A percentile compares a stretch with the other conserved stretches of the same genome.
These are phyloP conservation scores for Baronia brevicornis DNA, from an alignment of 2,888 invertebrate genomes.

Conservation along the genomic window DNA sequence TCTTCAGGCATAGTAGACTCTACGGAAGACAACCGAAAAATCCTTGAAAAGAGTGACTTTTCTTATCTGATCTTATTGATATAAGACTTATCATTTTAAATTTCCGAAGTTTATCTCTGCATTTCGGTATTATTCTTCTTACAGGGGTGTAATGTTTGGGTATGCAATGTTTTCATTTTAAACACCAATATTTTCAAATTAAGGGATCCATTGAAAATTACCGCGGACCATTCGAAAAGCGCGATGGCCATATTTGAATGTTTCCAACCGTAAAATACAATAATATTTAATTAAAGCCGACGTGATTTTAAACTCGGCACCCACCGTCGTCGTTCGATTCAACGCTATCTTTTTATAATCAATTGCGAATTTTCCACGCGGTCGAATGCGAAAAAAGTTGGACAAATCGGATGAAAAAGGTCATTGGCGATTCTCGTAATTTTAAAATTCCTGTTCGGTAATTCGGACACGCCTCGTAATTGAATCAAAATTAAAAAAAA, in stretches of 20 bases:
- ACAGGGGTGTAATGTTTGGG: too few species aligned
- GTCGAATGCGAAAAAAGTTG: conserved; percentile 33
- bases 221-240: neutral
- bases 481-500: conserved; percentile 19
- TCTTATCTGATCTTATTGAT: too few species aligned
- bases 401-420: conserved; percentile 28
- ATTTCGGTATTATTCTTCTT: too few species aligned
- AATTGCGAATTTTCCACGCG: conserved; percentile 42
- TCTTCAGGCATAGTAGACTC: too few species aligned
- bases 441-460: conserved; percentile 29
- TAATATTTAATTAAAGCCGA: conserved; percentile 26
- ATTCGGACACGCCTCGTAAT: conserved; percentile 18
- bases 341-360: conserved; percentile 38
- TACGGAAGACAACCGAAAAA: too few species aligned
- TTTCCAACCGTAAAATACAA: conserved; percentile 9
- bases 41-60: too few species aligned
- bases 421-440: conserved; percentile 33
- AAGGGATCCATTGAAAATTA: too few species aligned
- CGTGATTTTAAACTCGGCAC: conserved; percentile 17
- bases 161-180: too few species aligned
- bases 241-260: conserved; percentile 6
- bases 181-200: conserved; percentile 14
- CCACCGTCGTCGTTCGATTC: conserved; percentile 16
- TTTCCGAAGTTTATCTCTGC: too few species aligned
- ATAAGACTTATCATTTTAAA: too few species aligned